phyloP scores from a whole-genome alignment of 2,113 vertebrate species.

The Stegastes partitus region DNA sequence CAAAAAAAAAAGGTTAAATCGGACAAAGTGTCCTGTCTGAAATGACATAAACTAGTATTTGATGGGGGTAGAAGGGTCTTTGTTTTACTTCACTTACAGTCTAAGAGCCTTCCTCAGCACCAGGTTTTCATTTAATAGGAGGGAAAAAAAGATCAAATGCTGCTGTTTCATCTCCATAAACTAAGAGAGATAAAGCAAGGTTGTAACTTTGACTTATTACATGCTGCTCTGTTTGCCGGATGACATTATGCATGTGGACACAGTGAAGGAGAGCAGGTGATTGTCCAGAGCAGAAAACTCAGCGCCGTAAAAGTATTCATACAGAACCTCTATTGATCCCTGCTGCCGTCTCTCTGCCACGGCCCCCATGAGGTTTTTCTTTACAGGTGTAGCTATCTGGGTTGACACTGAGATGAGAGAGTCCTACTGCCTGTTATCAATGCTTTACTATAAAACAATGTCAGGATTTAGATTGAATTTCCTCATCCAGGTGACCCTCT shows the following conservation, averaged over 20 bases:
- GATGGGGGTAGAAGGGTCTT: not conserved
- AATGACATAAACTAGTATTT: too few species aligned
- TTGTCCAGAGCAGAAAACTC: constrained; percentile 4
- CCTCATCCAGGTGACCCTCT: constrained; percentile 41
- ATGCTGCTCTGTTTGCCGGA: not conserved
- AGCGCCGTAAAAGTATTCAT: constrained; percentile 4
- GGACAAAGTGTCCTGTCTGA: too few species aligned
- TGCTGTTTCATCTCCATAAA: constrained; percentile 2
- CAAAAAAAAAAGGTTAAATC: too few species aligned
- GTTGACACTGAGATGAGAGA: constrained; percentile 4
- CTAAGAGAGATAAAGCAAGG: not conserved
- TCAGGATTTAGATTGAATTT: constrained; percentile 60
- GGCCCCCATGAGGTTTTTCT: not conserved
- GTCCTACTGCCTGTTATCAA: constrained; percentile 37
- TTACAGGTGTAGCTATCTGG: constrained; percentile 19
- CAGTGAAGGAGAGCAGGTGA: constrained; percentile 16
- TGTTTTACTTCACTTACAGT: not conserved
- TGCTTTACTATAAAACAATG: constrained; percentile 36
- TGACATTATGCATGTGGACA: constrained; percentile 11
- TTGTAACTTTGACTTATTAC: constrained; percentile 12
- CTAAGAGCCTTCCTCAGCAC: not conserved
- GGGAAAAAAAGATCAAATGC: not conserved
- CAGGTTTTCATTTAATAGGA: not conserved
- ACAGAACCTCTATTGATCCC: constrained; percentile 34
- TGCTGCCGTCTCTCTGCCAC: not conserved